Percentiles rank a stretch among this genome's conserved stretches.
Conservation (phyloP, 1,140 invertebrate species). For the Drosophila tropicalis region DNA sequence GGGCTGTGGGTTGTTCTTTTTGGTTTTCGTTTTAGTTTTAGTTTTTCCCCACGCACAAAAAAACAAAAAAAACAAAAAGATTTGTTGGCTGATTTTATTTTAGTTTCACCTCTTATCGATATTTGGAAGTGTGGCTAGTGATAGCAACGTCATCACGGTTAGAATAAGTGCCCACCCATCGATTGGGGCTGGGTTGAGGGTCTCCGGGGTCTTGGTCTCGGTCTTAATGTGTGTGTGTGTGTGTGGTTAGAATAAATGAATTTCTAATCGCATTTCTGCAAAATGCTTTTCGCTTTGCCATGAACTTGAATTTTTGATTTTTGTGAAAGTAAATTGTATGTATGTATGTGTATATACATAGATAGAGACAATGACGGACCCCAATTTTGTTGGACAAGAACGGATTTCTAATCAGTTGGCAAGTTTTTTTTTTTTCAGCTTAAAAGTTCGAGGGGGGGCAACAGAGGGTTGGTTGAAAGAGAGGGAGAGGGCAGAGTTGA, state of each 20-base stretch:
- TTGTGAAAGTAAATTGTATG: constrained; percentile 57
- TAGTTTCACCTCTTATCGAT: constrained; percentile 13
- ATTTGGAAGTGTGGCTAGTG: neutral
- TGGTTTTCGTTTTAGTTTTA: constrained; percentile 11
- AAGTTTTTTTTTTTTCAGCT: constrained; percentile 6
- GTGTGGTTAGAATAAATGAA: constrained; percentile 8
- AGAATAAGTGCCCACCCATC: neutral
- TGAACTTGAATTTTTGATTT: constrained; percentile 69
- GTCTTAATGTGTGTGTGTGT: neutral
- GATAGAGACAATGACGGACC: neutral
- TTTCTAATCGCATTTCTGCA: constrained; percentile 35
- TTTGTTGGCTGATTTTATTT: neutral
- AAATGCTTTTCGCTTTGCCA: constrained; percentile 38
- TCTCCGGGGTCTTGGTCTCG: neutral
- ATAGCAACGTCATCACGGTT: constrained; percentile 3
- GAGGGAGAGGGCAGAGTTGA: constrained; percentile 21
- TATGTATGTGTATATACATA: neutral
- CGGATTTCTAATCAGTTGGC: constrained; percentile 69
- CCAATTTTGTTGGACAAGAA: constrained; percentile 46
- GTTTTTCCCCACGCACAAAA: constrained; percentile 6
- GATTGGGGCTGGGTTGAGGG: neutral
- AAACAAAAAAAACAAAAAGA: neutral
- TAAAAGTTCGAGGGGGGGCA: neutral
- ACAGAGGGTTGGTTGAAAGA: neutral
- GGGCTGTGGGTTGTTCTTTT: constrained; percentile 15